Evolutionary conservation across 2,113 vertebrate species (phyloP).

Genomic region (Sinocyclocheilus anophthalmus): DNA sequence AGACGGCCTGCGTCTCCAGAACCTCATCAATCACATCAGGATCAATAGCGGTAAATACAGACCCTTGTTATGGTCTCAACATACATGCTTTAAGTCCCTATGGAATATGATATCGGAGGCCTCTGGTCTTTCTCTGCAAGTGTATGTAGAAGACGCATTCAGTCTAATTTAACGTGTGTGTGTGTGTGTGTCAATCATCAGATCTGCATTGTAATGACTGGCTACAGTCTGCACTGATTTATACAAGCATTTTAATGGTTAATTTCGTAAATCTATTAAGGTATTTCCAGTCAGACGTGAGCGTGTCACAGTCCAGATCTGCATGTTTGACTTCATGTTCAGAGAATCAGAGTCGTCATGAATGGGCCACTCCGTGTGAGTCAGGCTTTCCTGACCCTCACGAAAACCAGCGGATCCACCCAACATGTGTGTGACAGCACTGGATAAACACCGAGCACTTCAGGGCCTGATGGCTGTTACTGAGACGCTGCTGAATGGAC

Average conservation of each 20-base stretch:
- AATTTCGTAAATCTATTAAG: no score
- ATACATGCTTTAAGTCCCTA: neutral
- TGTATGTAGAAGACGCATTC: neutral
- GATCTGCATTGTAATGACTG: no score
- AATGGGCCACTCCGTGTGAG: neutral
- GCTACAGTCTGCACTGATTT: neutral
- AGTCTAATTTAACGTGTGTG: neutral
- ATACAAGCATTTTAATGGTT: neutral
- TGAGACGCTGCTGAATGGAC: no score
- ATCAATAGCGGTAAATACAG: conserved; percentile 25
- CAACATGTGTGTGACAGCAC: conserved; percentile 1
- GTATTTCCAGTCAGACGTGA: neutral
- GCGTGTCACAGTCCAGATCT: neutral
- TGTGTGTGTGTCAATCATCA: no score
- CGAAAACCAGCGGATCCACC: neutral
- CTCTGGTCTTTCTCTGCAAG: neutral
- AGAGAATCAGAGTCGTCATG: neutral
- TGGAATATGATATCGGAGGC: neutral
- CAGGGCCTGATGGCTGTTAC: neutral
- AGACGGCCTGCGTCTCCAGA: neutral
- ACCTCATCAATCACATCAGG: neutral
- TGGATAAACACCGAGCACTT: neutral
- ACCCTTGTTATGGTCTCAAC: neutral
- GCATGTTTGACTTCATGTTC: neutral
- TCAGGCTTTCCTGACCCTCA: neutral